Conservation (phyloP, 2,888 invertebrate species). For the Perizoma affinitatum region DNA sequence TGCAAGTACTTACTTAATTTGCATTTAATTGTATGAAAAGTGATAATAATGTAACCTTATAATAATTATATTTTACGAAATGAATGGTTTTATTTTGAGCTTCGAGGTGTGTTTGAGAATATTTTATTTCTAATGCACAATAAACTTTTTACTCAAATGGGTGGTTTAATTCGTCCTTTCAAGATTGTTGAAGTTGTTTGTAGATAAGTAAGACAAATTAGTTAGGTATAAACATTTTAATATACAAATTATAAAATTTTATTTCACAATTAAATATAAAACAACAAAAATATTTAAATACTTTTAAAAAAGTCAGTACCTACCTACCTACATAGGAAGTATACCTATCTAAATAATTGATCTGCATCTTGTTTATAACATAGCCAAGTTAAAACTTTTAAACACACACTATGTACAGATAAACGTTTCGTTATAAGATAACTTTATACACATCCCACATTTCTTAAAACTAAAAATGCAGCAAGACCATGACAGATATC, state of each 20-base stretch:
- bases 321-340: not conserved
- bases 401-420: too few species aligned
- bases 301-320: not conserved
- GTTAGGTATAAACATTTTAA: not conserved
- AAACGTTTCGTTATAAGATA: not conserved
- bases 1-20: constrained; percentile 40
- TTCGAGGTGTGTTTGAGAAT: constrained; percentile 52
- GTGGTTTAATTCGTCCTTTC: constrained; percentile 28
- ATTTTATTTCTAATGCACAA: constrained; percentile 66
- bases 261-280: too few species aligned
- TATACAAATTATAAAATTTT: not conserved
- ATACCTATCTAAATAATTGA: too few species aligned
- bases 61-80: constrained; percentile 43
- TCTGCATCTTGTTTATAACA: not conserved
- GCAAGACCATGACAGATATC: constrained; percentile 6
- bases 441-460: constrained; percentile 15
- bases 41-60: constrained; percentile 58
- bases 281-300: not conserved
- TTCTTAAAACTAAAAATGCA: constrained; percentile 21
- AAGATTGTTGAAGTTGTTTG: too few species aligned
- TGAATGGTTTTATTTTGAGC: constrained; percentile 53
- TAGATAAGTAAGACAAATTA: too few species aligned
- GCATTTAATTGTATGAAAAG: constrained; percentile 66
- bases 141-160: constrained; percentile 62
- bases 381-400: not conserved